A percentile compares a stretch with the other conserved stretches of the same genome.
Conservation (phyloP, 2,797 vertebrate genomes). For the Pelochelys cantorii region DNA sequence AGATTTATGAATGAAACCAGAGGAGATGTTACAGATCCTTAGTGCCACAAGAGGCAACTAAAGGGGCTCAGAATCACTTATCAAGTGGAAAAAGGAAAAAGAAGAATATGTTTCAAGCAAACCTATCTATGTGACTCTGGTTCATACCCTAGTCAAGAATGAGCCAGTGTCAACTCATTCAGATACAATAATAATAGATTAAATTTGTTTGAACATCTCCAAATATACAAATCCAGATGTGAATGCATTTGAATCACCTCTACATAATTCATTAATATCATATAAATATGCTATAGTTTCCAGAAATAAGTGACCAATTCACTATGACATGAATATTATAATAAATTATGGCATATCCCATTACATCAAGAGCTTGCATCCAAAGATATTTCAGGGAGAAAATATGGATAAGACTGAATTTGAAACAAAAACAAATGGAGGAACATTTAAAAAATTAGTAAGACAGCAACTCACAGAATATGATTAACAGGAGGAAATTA, state of each 20-base stretch:
- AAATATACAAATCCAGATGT: neutral
- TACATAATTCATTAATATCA: neutral
- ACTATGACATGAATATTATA: neutral
- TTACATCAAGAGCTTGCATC: neutral
- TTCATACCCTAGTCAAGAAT: neutral
- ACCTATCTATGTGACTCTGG: neutral
- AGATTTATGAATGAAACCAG: constrained; percentile 38
- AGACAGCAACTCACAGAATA: neutral
- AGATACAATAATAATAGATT: neutral
- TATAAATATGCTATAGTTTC: neutral
- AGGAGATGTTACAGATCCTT: neutral
- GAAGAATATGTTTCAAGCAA: neutral
- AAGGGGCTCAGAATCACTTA: constrained; percentile 36
- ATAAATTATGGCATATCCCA: neutral
- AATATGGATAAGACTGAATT: neutral
- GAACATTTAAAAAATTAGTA: neutral
- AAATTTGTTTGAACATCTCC: neutral
- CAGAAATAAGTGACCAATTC: neutral
- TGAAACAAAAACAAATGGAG: neutral
- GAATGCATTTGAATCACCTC: neutral
- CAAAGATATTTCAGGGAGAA: neutral
- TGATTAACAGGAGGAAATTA: neutral
- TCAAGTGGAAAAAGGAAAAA: neutral
- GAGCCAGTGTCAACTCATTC: neutral
- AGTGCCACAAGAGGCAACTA: neutral